Percentiles rank a stretch among this genome's conserved stretches.
These are phyloP conservation scores for Limnephilus auricula DNA, from an alignment of 2,888 invertebrate genomes.

Conservation along the genomic window DNA sequence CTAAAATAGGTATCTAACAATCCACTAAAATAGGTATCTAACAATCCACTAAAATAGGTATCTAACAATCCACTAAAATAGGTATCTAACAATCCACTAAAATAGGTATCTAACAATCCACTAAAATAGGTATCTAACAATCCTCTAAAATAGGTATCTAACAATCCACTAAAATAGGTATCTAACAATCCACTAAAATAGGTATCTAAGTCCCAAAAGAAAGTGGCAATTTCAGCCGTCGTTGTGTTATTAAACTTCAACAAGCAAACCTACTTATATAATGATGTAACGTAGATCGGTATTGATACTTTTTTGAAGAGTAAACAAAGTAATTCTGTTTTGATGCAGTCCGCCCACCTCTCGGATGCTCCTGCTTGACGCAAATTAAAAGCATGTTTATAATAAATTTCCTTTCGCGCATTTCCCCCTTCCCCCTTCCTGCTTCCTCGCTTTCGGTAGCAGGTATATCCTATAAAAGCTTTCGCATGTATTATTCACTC, in stretches of 20 bases:
- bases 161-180: too few species aligned
- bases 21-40: too few species aligned
- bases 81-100: too few species aligned
- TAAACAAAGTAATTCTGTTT: not conserved
- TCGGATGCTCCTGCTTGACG: not conserved
- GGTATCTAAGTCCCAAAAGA: not conserved
- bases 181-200: too few species aligned
- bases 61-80: too few species aligned
- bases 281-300: not conserved
- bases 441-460: conserved; percentile 22
- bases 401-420: conserved; percentile 19
- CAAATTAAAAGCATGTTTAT: conserved; percentile 29
- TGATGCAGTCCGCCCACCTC: not conserved
- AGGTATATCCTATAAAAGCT: conserved; percentile 39
- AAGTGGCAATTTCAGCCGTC: not conserved
- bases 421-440: conserved; percentile 10
- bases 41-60: not conserved
- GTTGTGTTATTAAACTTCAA: not conserved
- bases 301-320: not conserved
- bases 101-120: not conserved
- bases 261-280: not conserved
- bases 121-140: too few species aligned
- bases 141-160: not conserved
- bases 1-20: not conserved
- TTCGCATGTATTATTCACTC: conserved; percentile 55